Evolutionary conservation across 1,140 invertebrate genomes (phyloP).

Genomic region (Agraylea sexmaculata): DNA sequence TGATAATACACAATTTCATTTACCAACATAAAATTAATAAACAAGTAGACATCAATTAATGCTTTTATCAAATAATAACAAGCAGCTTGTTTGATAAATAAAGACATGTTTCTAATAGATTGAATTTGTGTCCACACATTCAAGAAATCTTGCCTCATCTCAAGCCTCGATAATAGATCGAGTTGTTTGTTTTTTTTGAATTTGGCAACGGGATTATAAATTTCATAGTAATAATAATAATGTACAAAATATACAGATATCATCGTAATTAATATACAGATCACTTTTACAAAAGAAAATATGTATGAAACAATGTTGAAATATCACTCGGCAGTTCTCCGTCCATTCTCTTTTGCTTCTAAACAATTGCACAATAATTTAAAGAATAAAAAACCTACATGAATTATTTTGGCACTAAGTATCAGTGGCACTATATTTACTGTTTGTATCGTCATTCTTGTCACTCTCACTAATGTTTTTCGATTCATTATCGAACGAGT

Average conservation of each 20-base stretch:
- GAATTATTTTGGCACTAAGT: conserved; percentile 43
- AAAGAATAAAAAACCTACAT: conserved; percentile 15
- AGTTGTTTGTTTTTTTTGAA: no score
- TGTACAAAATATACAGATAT: background rate
- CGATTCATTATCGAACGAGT: conserved; percentile 29
- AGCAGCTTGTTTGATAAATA: no score
- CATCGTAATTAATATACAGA: background rate
- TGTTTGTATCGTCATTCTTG: conserved; percentile 31
- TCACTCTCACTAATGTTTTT: conserved; percentile 35
- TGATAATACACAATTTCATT: no score
- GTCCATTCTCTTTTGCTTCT: background rate
- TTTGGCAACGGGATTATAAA: background rate
- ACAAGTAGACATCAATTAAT: no score
- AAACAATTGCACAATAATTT: conserved; percentile 19
- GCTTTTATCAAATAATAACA: no score
- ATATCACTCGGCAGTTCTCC: background rate
- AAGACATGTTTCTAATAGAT: no score
- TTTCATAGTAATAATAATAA: background rate
- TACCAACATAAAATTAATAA: no score
- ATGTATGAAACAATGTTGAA: background rate
- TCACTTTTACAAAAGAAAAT: background rate
- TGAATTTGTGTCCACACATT: no score
- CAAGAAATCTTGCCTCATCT: no score
- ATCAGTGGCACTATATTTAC: conserved; percentile 44
- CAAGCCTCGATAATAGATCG: no score